Percentiles rank a stretch among this genome's conserved stretches.
Evolutionary conservation across 2,888 invertebrate species (phyloP).

Genomic region (Cheilosia scutellata): DNA sequence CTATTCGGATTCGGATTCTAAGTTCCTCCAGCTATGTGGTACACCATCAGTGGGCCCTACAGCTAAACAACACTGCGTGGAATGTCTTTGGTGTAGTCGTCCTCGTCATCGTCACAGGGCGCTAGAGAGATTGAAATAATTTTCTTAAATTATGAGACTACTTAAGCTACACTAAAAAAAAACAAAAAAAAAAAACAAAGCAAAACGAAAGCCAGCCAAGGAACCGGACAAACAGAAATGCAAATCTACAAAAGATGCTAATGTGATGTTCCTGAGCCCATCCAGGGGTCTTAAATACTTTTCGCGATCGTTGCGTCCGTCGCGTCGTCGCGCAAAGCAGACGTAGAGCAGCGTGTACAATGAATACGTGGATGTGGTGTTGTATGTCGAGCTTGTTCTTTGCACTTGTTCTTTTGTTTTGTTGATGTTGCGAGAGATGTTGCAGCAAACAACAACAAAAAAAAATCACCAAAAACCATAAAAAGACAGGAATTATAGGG

Average conservation of each 20-base stretch:
- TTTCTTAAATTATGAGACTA: conserved; percentile 73
- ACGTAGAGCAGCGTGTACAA: conserved; percentile 37
- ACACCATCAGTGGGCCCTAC: neutral
- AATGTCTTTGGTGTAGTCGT: conserved; percentile 27
- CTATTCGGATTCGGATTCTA: neutral
- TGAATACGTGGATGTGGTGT: conserved; percentile 69
- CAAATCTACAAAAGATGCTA: conserved; percentile 61
- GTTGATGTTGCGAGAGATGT: conserved; percentile 51
- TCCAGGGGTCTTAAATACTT: conserved; percentile 51
- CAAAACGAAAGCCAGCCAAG: conserved; percentile 12
- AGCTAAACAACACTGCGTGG: neutral
- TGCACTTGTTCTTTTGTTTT: conserved; percentile 73
- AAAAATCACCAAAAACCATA: neutral
- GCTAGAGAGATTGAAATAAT: conserved; percentile 64
- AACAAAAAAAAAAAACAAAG: conserved; percentile 7
- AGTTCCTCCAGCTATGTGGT: conserved; percentile 1
- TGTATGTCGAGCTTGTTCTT: conserved; percentile 66
- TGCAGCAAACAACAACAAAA: conserved; percentile 14
- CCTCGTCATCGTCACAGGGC: conserved; percentile 52
- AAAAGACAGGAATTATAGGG: neutral
- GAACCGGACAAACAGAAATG: conserved; percentile 63
- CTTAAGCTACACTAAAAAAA: conserved; percentile 43
- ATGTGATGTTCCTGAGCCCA: conserved; percentile 58
- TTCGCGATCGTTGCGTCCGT: conserved; percentile 41
- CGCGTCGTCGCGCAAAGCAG: neutral